These are phyloP conservation scores for Leucania comma DNA, from an alignment of 2,888 invertebrate species.

Conservation along the genomic window DNA sequence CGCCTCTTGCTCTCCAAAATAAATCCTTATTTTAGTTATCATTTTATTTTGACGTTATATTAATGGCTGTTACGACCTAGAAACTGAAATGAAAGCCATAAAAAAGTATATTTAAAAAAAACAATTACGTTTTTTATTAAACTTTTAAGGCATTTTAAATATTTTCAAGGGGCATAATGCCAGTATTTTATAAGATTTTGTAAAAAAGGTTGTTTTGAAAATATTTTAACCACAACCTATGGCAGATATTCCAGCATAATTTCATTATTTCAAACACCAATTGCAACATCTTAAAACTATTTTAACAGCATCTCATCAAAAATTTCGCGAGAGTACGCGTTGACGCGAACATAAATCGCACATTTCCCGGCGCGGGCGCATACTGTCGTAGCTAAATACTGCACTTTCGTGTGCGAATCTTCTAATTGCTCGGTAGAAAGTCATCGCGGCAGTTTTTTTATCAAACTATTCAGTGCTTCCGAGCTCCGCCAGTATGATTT, in stretches of 20 bases:
- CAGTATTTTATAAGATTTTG: conserved; percentile 1
- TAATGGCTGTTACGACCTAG: neutral
- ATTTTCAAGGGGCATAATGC: neutral
- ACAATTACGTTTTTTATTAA: neutral
- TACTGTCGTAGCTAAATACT: conserved; percentile 62
- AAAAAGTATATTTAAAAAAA: conserved; percentile 3
- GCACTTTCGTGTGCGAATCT: conserved; percentile 89
- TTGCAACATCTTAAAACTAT: conserved; percentile 33
- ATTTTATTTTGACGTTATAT: too few relatives aligned
- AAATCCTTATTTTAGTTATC: neutral
- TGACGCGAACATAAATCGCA: conserved; percentile 64
- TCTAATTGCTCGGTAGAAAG: conserved; percentile 88
- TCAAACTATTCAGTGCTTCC: conserved; percentile 74
- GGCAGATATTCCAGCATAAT: neutral
- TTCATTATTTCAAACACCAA: conserved; percentile 17
- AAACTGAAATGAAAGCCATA: conserved; percentile 18
- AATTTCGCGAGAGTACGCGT: conserved; percentile 54
- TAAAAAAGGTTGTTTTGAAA: conserved; percentile 17
- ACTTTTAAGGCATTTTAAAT: neutral
- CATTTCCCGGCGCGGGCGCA: conserved; percentile 64
- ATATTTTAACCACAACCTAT: neutral
- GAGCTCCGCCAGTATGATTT: conserved; percentile 78
- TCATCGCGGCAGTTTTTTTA: conserved; percentile 79
- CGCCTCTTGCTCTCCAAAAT: neutral
- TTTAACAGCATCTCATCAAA: conserved; percentile 52